Base-by-base conservation (phyloP, 2,888 invertebrate genomes). In the Pseudoips prasinana region DNA sequence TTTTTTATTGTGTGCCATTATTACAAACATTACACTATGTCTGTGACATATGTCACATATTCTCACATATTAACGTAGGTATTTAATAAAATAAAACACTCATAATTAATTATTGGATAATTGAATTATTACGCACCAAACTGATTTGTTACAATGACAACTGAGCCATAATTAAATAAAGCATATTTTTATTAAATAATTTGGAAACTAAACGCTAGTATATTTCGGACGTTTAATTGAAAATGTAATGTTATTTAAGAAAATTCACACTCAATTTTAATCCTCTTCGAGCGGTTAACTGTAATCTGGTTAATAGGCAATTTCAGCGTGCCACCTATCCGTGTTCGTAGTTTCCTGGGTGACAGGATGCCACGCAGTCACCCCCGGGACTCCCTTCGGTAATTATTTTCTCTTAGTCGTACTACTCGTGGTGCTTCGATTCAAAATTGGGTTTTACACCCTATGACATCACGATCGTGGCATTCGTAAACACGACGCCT, bases 271-370 rank as follows among this genome's bases (percentile, higher is more conserved):
- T 41, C 57, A 43, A 60, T 62, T 62, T 52, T 49, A 60, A 58
- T 59, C 51, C 51, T 53, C 39, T 38, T 59, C 52, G 54, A 51
- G 54, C 44, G 51, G 54, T 59, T 65, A 49, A 53, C 36, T 49
- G 52, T 59, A 56, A 65, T 65, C 52, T 53, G 39, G 46, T 64
- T 64, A 65, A 61, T 61, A 61, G 59, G 55, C 64, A 64, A 65
- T 64, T 64, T 61, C 57, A 64, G 42, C 56, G 49, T 52, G 38
- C 47, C 52, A 63, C 48, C 58, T 60, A 63, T 57, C 44, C 52
- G 34, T 50, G 50, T 56, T 39, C 39, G 47, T 53, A 57, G 46
- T 48, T 46, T 14, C 14, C 48, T 49, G 32, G 51, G 46, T 63
- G 60, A 48, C 61, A 56, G 61, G 49, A 58, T 49, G 49, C 47